Percentiles rank a stretch among this genome's conserved stretches.
phyloP scores from a whole-genome alignment of 2,888 invertebrate genomes.

The Clepsis dumicolana region DNA sequence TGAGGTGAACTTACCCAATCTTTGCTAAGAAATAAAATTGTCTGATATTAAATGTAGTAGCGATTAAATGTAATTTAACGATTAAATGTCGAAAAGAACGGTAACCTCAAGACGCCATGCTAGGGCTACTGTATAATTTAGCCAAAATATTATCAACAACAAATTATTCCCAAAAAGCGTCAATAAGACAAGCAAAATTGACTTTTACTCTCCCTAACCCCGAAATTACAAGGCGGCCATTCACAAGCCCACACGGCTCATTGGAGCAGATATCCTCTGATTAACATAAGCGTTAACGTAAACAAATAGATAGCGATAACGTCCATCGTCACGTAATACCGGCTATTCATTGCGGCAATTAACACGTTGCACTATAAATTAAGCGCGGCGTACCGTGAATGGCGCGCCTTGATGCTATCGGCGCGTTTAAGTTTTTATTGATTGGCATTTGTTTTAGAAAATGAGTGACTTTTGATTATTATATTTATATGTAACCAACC shows the following conservation, averaged over 20 bases:
- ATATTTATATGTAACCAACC: too few relatives aligned
- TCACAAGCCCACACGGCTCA: constrained; percentile 54
- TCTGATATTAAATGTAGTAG: too few relatives aligned
- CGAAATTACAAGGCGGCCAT: constrained; percentile 46
- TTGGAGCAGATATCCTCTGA: constrained; percentile 76
- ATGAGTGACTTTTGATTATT: too few relatives aligned
- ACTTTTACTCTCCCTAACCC: not conserved
- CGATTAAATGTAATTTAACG: too few relatives aligned
- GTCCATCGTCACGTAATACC: constrained; percentile 64
- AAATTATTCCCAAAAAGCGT: not conserved
- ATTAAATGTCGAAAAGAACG: too few relatives aligned
- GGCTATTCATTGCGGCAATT: constrained; percentile 78
- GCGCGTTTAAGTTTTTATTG: constrained; percentile 46
- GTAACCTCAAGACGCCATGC: too few relatives aligned
- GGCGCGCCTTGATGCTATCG: constrained; percentile 62
- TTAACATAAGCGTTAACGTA: constrained; percentile 78
- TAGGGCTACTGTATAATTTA: too few relatives aligned
- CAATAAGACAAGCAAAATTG: not conserved
- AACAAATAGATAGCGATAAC: constrained; percentile 74
- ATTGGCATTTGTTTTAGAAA: constrained; percentile 47
- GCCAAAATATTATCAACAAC: not conserved
- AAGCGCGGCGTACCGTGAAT: constrained; percentile 63
- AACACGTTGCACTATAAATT: constrained; percentile 79
- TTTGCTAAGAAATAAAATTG: too few relatives aligned
- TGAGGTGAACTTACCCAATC: too few relatives aligned